These are phyloP conservation scores for Lepisosteus osseus DNA, from an alignment of 2,113 vertebrate genomes.

Conservation along the genomic window DNA sequence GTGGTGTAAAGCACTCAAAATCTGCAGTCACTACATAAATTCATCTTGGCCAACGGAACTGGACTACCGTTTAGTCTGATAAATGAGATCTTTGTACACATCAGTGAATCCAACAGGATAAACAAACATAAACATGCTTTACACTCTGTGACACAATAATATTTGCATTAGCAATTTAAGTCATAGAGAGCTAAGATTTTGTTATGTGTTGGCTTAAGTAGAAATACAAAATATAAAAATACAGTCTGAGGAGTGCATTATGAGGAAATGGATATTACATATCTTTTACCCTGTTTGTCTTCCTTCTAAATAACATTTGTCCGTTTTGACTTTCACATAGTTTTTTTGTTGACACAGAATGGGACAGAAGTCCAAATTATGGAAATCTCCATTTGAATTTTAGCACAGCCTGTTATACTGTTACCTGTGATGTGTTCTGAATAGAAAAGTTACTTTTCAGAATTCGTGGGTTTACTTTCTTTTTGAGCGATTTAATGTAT, in stretches of 20 bases:
- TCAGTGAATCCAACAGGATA: neutral
- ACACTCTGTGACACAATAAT: neutral
- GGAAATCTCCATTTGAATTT: no score
- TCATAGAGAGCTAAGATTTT: neutral
- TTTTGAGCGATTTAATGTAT: conserved; percentile 9
- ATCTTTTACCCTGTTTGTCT: no score
- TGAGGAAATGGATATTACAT: no score
- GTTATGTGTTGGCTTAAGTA: no score
- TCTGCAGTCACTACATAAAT: neutral
- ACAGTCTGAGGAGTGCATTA: no score
- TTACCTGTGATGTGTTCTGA: neutral
- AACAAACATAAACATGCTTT: neutral
- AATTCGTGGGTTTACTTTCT: conserved; percentile 1
- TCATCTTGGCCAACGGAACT: neutral
- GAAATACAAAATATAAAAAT: no score
- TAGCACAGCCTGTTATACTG: no score
- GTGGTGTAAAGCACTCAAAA: neutral
- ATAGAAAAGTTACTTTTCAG: no score
- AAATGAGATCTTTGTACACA: neutral
- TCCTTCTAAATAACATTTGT: no score
- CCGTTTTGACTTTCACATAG: no score
- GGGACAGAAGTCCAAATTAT: no score
- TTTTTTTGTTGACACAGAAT: no score
- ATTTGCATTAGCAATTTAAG: neutral
- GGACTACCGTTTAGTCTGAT: neutral